These are phyloP conservation scores for Pithys albifrons DNA, from an alignment of 2,113 vertebrate species.

Conservation along the genomic window DNA sequence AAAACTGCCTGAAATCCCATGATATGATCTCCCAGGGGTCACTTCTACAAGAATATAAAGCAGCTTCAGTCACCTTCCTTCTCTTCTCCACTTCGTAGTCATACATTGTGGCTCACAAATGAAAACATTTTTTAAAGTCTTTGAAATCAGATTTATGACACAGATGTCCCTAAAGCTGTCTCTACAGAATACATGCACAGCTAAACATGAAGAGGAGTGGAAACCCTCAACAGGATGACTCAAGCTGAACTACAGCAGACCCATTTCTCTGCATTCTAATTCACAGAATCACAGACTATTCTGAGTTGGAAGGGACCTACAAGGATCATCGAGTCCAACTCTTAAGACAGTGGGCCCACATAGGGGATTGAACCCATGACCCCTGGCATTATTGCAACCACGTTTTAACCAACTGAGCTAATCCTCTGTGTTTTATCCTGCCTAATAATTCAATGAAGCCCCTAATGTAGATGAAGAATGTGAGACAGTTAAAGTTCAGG, in stretches of 20 bases:
- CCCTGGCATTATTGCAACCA: no score
- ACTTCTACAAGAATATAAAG: background rate
- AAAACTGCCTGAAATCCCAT: background rate
- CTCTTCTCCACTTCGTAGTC: background rate
- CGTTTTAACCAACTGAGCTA: no score
- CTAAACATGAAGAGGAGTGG: background rate
- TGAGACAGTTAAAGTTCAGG: background rate
- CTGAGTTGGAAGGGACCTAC: no score
- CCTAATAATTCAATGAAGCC: background rate
- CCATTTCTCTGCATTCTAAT: background rate
- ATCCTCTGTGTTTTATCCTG: background rate
- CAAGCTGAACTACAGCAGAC: background rate
- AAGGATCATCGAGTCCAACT: no score
- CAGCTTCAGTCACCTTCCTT: background rate
- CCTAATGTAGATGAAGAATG: background rate
- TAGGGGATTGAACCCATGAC: no score
- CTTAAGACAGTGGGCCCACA: no score
- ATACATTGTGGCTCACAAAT: background rate
- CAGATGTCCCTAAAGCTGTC: background rate
- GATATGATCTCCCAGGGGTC: background rate
- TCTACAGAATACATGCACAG: background rate
- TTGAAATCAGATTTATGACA: background rate
- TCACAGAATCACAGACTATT: no score
- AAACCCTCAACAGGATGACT: background rate
- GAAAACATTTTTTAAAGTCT: background rate